Evolutionary conservation across 1,140 invertebrate species (phyloP), one percentile per base, ranked within the genome.

Genomic region (Drosophila burlai): DNA sequence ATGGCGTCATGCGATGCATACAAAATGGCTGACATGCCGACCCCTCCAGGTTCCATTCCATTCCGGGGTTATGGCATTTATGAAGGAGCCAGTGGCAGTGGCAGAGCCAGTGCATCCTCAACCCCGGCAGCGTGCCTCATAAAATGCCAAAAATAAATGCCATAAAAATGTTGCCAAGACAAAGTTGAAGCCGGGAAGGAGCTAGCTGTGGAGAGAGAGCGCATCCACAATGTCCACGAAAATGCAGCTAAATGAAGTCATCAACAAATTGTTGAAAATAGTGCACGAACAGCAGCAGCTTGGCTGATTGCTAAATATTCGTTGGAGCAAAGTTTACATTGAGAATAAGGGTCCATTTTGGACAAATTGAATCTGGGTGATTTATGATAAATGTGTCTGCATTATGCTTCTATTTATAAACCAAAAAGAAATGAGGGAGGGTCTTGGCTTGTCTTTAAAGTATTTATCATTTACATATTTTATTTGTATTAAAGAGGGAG

Each of bases 81-180:
- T 78, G 65, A 36, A 31, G 24, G 24, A 64, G 40, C 31, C 49
- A 15, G 13, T 31, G 63, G 11, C 49, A 15, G 13, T 31, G 63
- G 11, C 6, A 15, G 34, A 68, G 57, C 45, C 54, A 50, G 34
- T 43, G 62, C 65, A 52, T 55, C 26, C 24, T 18, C 63, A 34
- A 34, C 66, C 31, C 50, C 65, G 62, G 62, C 77, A 83, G 63
- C 66, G 63, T 69, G 58, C 64, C 72, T 78, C 81, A 90, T 89
- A 90, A 90, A 90, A 90, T 82, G 68, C 71, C 79, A 82, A 90
- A 90, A 81, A 90, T 80, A 82, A 90, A 90, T 76, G 81, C 76
- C 62, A 90, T 90, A 80, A 90, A 85, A 89, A 71, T 85, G 85
- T 91, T 65, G 68, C 85, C 62, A 71, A 77, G 73, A 83, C 84